A percentile compares a stretch with the other conserved stretches of the same genome.
These are phyloP conservation scores for Noctua pronuba DNA, from an alignment of 2,888 invertebrate genomes.

Conservation along the genomic window DNA sequence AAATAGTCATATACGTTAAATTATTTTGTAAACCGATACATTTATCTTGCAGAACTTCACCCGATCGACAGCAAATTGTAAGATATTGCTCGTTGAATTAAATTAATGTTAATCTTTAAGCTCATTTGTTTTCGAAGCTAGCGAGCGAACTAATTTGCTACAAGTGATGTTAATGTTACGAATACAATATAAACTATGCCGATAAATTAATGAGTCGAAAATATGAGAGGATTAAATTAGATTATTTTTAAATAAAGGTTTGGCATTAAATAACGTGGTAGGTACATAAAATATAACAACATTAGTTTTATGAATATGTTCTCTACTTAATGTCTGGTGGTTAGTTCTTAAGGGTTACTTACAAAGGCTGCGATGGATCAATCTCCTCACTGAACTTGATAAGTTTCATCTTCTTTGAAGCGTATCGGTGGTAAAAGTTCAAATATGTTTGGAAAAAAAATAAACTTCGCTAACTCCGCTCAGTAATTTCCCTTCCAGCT, in stretches of 20 bases:
- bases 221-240: neutral
- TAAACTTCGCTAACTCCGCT: neutral
- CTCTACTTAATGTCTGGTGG: constrained; percentile 8
- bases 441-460: neutral
- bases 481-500: neutral
- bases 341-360: neutral
- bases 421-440: neutral
- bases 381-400: neutral
- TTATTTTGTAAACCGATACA: neutral
- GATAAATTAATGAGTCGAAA: neutral
- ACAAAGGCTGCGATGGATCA: neutral
- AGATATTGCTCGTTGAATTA: constrained; percentile 36
- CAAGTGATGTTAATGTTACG: neutral
- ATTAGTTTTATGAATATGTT: neutral
- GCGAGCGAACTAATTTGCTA: neutral
- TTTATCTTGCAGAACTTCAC: constrained; percentile 30
- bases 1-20: neutral
- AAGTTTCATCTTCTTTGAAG: neutral
- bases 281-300: neutral
- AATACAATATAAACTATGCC: neutral
- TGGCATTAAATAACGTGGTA: constrained; percentile 6
- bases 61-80: constrained; percentile 26
- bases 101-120: constrained; percentile 33
- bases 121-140: constrained; percentile 20
- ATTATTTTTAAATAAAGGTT: neutral